These are phyloP conservation scores for Corythucha ciliata DNA, from an alignment of 2,888 invertebrate species.

Conservation along the genomic window DNA sequence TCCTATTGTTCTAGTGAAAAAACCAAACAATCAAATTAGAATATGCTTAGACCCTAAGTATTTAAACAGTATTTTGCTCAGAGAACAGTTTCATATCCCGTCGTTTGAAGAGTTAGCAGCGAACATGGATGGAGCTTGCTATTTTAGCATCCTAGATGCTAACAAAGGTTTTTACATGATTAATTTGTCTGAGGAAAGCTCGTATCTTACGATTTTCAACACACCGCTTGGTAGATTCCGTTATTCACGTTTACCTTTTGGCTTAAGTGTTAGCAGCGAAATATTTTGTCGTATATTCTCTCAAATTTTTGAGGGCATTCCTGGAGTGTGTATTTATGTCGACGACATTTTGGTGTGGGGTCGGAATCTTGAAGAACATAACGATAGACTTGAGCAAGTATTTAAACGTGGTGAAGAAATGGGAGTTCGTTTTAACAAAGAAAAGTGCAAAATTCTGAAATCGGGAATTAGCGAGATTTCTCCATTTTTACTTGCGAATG, in stretches of 20 bases:
- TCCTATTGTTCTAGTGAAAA: slow-evolving; percentile 14
- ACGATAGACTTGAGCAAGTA: slow-evolving; percentile 17
- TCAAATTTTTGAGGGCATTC: slow-evolving; percentile 22
- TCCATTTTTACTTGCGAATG: too few species aligned
- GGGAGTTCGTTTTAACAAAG: slow-evolving; percentile 34
- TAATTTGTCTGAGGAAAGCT: background rate
- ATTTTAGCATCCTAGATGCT: slow-evolving; percentile 17
- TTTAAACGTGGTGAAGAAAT: background rate
- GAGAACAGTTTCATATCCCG: slow-evolving; percentile 16
- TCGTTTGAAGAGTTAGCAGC: slow-evolving; percentile 14
- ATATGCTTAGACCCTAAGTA: slow-evolving; percentile 19
- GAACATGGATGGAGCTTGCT: background rate
- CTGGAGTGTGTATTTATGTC: slow-evolving; percentile 17
- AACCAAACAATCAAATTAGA: slow-evolving; percentile 3
- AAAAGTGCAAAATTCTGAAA: slow-evolving; percentile 34
- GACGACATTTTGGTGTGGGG: slow-evolving; percentile 27
- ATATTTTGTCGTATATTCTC: slow-evolving; percentile 10
- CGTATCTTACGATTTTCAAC: slow-evolving; percentile 12
- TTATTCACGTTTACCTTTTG: slow-evolving; percentile 39
- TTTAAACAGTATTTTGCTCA: slow-evolving; percentile 10
- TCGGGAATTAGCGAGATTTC: too few species aligned
- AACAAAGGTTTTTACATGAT: slow-evolving; percentile 15
- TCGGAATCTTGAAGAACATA: slow-evolving; percentile 7
- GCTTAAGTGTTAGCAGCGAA: slow-evolving; percentile 37
- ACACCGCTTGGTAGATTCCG: slow-evolving; percentile 29